Base-by-base conservation (phyloP, 2,113 vertebrate genomes). In the Tachysurus fulvidraco region DNA sequence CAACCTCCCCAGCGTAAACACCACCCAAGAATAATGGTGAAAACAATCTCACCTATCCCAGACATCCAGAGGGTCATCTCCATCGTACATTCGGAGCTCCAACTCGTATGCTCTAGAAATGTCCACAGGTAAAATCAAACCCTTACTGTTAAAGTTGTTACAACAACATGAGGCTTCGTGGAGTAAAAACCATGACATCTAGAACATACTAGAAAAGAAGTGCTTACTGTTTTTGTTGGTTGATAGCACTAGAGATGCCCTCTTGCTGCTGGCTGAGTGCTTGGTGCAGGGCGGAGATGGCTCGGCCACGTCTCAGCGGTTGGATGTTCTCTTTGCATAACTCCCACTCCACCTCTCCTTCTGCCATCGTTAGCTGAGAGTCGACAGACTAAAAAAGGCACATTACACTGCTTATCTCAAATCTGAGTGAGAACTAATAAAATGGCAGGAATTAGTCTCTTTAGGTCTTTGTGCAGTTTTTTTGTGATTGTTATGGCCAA, bases 251-350 rank as follows among this genome's bases (percentile, higher is more conserved):
- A 84, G 62, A 93, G 21, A 93, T 89, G 10, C 95, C 93, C 17
- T 98, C 95, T 83, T 95, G 96, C 76, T 96, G 96, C 74, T 96
- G 97, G 83, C 94, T 93, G 89, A 99, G 91, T 0, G 96, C 97
- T 88, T 96, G 96, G 41, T 96, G 95, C 83, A 99, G 92, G 19
- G 94, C 94, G 21, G 97, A 94, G 90, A 98, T 96, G 80, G 90
- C 90, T 46, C 97, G 93, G 0, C 98, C 98, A 6, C 96, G 95
- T 13, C 95, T 93, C 65, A 99, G 94, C 6, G 98, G 98, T 88
- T 98, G 97, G 55, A 99, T 98, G 13, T 99, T 99, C 93, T 99
- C 98, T 91, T 99, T 99, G 93, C 96, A 96, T 50, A 99, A 93
- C 89, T 99, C 98, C 98, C 98, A 99, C 74, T 98, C 97, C 17